Evolutionary conservation across 2,888 invertebrate genomes (phyloP).

Genomic region (Neoascia interrupta): DNA sequence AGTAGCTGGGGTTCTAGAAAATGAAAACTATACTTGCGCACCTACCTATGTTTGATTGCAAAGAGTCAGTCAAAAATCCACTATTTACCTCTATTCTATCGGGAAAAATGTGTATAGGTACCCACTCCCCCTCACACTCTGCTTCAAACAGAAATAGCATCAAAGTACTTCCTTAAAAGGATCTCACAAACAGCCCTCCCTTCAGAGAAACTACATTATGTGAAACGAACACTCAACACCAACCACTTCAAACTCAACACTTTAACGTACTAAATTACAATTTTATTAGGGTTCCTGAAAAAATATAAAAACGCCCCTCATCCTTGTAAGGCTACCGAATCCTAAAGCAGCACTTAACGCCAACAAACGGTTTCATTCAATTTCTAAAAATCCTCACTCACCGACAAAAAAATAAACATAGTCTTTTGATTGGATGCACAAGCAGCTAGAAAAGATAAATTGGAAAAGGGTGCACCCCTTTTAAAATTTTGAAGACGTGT

Average conservation of each 20-base stretch:
- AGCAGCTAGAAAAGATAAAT: constrained; percentile 13
- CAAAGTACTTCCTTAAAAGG: too few relatives aligned
- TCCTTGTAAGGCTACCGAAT: constrained; percentile 7
- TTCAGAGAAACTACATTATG: too few relatives aligned
- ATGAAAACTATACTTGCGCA: too few relatives aligned
- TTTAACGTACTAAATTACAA: constrained; percentile 59
- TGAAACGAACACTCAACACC: too few relatives aligned
- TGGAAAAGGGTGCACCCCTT: constrained; percentile 37
- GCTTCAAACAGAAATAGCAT: too few relatives aligned
- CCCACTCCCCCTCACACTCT: too few relatives aligned
- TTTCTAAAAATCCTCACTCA: constrained; percentile 29
- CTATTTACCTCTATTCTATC: too few relatives aligned
- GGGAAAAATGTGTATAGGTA: too few relatives aligned
- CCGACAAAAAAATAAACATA: constrained; percentile 39
- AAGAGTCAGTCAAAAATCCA: too few relatives aligned
- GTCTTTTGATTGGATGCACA: constrained; percentile 52
- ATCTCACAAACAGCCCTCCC: too few relatives aligned
- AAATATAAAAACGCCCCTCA: constrained; percentile 43
- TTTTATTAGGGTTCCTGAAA: constrained; percentile 52
- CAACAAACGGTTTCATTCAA: constrained; percentile 41
- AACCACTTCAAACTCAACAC: constrained; percentile 65
- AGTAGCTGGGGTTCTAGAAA: too few relatives aligned
- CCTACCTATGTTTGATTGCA: too few relatives aligned
- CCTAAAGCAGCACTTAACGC: constrained; percentile 48
- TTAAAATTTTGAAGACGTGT: constrained; percentile 28